A percentile compares a stretch with the other conserved stretches of the same genome.
Conservation (phyloP, 1,140 invertebrate genomes). For the Drosophila triauraria region DNA sequence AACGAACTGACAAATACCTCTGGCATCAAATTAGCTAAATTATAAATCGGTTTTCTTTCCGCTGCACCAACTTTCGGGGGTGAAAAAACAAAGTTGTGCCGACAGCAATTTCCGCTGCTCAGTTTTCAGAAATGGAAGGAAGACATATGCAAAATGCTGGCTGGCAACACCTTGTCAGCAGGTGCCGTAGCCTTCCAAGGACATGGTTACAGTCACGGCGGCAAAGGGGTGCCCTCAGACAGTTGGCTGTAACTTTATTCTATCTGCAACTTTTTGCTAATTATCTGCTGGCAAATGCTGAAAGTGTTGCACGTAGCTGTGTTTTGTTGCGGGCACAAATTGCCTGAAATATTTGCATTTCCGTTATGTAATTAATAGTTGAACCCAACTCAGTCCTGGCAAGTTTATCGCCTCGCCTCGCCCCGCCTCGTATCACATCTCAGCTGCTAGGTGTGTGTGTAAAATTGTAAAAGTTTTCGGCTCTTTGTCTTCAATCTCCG, state of each 20-base stretch:
- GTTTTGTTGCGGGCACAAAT: conserved; percentile 51
- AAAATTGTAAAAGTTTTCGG: conserved; percentile 45
- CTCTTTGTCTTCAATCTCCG: conserved; percentile 33
- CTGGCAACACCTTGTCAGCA: conserved; percentile 56
- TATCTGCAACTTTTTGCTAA: conserved; percentile 45
- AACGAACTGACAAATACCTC: conserved; percentile 39
- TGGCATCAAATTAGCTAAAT: conserved; percentile 68
- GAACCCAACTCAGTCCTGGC: conserved; percentile 15
- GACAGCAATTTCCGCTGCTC: conserved; percentile 67
- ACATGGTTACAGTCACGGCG: conserved; percentile 13
- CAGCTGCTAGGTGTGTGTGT: conserved; percentile 15
- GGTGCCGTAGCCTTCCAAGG: conserved; percentile 11
- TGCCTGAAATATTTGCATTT: conserved; percentile 70
- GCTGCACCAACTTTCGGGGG: conserved; percentile 25
- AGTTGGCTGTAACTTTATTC: conserved; percentile 52
- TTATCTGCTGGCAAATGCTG: conserved; percentile 48
- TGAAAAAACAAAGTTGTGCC: conserved; percentile 37
- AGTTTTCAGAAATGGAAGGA: conserved; percentile 35
- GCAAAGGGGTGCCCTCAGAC: conserved; percentile 23
- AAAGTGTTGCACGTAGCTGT: conserved; percentile 35
- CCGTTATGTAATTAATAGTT: conserved; percentile 68
- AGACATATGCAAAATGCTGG: conserved; percentile 56
- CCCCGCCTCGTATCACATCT: conserved; percentile 9
- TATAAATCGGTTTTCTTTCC: conserved; percentile 53
- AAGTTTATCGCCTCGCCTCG: conserved; percentile 40